Percentiles rank a stretch among this genome's conserved stretches.
Evolutionary conservation across 2,113 vertebrate genomes (phyloP).

Genomic region (Ammodytes dubius): DNA sequence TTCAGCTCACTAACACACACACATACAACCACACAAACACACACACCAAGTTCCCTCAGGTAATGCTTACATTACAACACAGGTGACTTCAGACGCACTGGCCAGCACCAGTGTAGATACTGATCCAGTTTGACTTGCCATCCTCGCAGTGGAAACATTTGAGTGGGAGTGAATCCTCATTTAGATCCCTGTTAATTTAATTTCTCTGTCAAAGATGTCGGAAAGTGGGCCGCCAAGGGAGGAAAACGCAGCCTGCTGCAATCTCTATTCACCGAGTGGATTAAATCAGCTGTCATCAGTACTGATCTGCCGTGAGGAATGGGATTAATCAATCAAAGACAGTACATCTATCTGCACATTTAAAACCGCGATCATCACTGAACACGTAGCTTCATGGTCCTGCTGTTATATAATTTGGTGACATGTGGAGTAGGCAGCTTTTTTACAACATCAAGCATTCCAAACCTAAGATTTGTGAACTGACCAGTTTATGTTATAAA

Average conservation of each 20-base stretch:
- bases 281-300: slow-evolving; percentile 77
- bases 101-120: slow-evolving; percentile 25
- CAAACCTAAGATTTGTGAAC: slow-evolving; percentile 30
- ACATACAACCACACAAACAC: not conserved
- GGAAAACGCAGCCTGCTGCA: slow-evolving; percentile 54
- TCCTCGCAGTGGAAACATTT: slow-evolving; percentile 49
- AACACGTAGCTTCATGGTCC: slow-evolving; percentile 29
- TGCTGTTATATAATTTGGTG: slow-evolving; percentile 66
- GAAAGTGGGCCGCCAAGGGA: slow-evolving; percentile 57
- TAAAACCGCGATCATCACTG: slow-evolving; percentile 44
- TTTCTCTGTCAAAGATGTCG: slow-evolving; percentile 42
- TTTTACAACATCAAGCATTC: slow-evolving; percentile 24
- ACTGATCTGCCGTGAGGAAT: slow-evolving; percentile 81
- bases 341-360: slow-evolving; percentile 70
- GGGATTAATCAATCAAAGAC: slow-evolving; percentile 78
- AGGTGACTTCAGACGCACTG: slow-evolving; percentile 54
- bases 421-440: slow-evolving; percentile 56
- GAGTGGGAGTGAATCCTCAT: slow-evolving; percentile 68
- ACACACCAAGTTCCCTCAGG: slow-evolving; percentile 7
- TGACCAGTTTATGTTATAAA: slow-evolving; percentile 41
- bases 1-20: slow-evolving; percentile 42
- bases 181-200: slow-evolving; percentile 53
- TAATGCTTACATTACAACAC: slow-evolving; percentile 41
- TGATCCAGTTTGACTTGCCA: slow-evolving; percentile 62
- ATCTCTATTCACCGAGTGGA: slow-evolving; percentile 55